Evolutionary conservation across 2,113 vertebrate genomes (phyloP).

Genomic region (pig (Sus scrofa)): DNA sequence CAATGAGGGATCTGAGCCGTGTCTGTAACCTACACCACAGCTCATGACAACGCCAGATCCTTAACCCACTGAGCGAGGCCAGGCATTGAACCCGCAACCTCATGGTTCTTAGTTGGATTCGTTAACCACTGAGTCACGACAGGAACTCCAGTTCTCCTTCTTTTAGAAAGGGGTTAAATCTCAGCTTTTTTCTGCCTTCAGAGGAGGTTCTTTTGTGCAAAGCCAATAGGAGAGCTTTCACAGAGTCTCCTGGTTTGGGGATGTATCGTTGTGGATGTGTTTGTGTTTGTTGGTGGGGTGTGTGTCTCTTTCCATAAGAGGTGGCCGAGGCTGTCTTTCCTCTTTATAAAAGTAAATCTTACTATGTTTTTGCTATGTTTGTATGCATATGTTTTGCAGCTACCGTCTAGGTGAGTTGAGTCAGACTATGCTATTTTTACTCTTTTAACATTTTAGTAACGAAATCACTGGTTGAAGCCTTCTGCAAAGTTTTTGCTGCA

Average conservation of each 20-base stretch:
- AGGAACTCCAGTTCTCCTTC: conserved; percentile 52
- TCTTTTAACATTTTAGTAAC: conserved; percentile 11
- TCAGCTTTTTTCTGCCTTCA: conserved; percentile 16
- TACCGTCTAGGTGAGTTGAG: conserved; percentile 5
- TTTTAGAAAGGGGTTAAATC: conserved; percentile 27
- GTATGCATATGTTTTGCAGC: background rate
- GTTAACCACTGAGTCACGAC: no score
- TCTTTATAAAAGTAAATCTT: background rate
- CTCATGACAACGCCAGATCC: no score
- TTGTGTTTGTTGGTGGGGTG: background rate
- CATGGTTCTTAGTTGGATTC: no score
- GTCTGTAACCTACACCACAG: no score
- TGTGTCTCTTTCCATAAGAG: background rate
- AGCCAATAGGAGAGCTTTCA: background rate
- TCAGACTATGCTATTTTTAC: background rate
- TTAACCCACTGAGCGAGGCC: no score
- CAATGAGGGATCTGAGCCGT: no score
- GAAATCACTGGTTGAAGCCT: background rate
- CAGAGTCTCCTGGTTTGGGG: background rate
- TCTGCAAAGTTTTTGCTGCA: background rate
- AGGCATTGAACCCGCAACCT: no score
- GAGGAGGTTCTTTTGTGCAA: conserved; percentile 33
- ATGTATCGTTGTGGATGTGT: background rate
- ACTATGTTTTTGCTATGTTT: background rate
- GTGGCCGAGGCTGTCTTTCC: background rate